Conservation (phyloP, 1,140 invertebrate species). For the Matsumurasca onukii region DNA sequence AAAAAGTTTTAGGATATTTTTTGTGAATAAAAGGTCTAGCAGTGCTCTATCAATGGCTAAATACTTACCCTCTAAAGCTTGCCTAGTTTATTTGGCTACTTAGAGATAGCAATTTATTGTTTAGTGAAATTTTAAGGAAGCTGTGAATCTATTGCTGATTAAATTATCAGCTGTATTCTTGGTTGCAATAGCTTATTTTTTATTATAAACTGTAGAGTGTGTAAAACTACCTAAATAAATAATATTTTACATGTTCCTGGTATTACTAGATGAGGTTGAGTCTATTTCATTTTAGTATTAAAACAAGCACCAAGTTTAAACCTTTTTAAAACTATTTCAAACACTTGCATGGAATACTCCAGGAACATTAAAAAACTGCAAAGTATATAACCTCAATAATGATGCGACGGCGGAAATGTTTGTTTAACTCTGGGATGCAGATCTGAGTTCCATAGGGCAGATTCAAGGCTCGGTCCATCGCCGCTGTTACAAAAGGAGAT, state of each 20-base stretch:
- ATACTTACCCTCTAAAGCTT: too few species aligned
- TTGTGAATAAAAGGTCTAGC: too few species aligned
- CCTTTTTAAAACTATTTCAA: not conserved
- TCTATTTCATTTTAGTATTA: not conserved
- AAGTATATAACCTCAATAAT: conserved; percentile 41
- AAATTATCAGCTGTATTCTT: too few species aligned
- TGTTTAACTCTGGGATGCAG: conserved; percentile 54
- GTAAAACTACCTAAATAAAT: not conserved
- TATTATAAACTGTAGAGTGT: not conserved
- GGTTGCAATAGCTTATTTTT: too few species aligned
- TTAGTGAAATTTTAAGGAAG: too few species aligned
- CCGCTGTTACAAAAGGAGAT: conserved; percentile 51
- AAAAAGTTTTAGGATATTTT: too few species aligned
- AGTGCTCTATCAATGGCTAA: too few species aligned
- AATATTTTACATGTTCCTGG: not conserved
- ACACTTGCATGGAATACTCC: too few species aligned
- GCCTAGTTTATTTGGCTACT: too few species aligned
- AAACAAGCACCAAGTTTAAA: not conserved
- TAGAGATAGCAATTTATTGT: too few species aligned
- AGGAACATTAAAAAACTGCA: too few species aligned
- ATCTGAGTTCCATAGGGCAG: conserved; percentile 51
- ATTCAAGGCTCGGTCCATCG: conserved; percentile 49
- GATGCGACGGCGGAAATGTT: conserved; percentile 51
- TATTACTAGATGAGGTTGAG: not conserved
- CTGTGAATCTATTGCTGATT: too few species aligned